Conservation (phyloP, 2,113 vertebrate species). For the Promerops cafer region DNA sequence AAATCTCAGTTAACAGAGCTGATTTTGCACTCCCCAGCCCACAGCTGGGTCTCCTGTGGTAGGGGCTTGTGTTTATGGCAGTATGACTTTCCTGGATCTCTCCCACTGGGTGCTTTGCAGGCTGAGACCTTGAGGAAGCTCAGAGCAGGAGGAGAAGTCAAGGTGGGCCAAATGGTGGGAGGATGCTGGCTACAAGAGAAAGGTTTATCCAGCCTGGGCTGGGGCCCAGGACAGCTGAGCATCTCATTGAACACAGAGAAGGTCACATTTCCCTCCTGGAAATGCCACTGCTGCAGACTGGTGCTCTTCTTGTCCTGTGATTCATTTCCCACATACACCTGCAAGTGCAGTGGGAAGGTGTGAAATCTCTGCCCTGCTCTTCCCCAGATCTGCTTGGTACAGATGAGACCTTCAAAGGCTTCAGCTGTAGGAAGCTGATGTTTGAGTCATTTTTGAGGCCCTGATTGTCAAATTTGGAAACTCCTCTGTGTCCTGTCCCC, state of each 20-base stretch:
- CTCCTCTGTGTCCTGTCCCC: neutral
- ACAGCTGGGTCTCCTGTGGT: neutral
- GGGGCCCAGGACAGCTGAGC: neutral
- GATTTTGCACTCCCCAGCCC: neutral
- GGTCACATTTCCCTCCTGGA: neutral
- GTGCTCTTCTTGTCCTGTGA: neutral
- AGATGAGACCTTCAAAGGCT: neutral
- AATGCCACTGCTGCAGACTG: neutral
- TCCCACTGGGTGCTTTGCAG: neutral
- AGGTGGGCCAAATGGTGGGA: neutral
- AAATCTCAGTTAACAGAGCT: neutral
- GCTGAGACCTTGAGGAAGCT: neutral
- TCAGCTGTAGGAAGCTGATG: neutral
- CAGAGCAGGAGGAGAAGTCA: neutral
- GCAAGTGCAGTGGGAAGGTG: neutral
- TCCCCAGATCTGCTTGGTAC: neutral
- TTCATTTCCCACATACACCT: neutral
- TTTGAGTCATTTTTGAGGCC: neutral
- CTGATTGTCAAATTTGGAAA: neutral
- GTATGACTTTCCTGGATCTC: neutral
- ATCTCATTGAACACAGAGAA: fast-evolving
- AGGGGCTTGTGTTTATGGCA: fast-evolving
- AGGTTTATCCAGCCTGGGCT: neutral
- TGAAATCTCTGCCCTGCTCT: neutral
- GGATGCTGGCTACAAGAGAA: neutral